Evolutionary conservation across 37 sponge, comb jelly and placozoan genomes (phyloP).

Genomic region (Corticium candelabrum): DNA sequence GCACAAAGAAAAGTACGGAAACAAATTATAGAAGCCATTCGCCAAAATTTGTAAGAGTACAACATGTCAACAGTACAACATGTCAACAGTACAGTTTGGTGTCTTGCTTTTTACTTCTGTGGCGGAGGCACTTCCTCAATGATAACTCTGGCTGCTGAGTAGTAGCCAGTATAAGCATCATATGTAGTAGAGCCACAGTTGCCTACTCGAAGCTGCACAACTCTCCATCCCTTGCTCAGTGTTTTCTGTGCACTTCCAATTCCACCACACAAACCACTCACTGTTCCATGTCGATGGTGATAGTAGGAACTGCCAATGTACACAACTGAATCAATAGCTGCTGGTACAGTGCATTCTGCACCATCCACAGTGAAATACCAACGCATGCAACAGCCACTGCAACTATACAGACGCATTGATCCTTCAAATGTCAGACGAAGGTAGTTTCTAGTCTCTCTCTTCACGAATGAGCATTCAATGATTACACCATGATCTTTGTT

Average conservation of each 20-base stretch:
- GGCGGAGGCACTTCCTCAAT: constrained; percentile 6
- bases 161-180: background rate
- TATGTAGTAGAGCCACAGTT: background rate
- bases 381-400: background rate
- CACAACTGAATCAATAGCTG: background rate
- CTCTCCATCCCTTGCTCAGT: background rate
- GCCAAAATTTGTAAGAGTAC: too few species aligned
- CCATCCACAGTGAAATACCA: constrained; percentile 7
- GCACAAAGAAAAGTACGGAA: too few species aligned
- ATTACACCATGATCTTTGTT: background rate
- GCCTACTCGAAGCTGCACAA: background rate
- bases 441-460: background rate
- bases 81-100: too few species aligned
- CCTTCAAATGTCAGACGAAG: background rate
- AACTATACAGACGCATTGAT: background rate
- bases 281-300: background rate
- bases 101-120: too few species aligned
- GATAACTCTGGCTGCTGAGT: background rate
- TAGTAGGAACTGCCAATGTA: background rate
- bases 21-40: too few species aligned
- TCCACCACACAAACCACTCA: background rate
- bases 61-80: too few species aligned
- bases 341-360: background rate
- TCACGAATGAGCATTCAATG: background rate
- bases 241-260: background rate